These are phyloP conservation scores for Phalacrocorax brasilianus DNA, from an alignment of 2,113 vertebrate genomes.

Conservation along the genomic window DNA sequence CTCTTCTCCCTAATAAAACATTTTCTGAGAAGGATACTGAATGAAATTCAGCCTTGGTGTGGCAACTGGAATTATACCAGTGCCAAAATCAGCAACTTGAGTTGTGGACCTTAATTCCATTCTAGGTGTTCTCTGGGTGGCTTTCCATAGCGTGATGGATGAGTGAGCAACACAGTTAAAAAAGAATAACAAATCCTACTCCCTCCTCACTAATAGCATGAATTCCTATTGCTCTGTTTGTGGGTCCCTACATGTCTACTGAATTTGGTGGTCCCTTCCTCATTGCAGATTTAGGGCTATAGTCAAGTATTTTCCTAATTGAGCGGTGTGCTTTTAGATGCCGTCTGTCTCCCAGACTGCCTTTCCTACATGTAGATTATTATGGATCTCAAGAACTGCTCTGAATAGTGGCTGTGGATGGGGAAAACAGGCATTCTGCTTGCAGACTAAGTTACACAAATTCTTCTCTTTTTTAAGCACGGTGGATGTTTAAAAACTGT, in stretches of 20 bases:
- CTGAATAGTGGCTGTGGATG: background rate
- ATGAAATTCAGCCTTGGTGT: background rate
- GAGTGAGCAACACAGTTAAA: background rate
- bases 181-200: background rate
- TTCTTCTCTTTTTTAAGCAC: background rate
- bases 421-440: constrained; percentile 6
- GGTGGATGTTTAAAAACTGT: background rate
- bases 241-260: background rate
- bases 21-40: background rate
- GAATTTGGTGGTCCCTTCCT: background rate
- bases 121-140: background rate
- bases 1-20: background rate
- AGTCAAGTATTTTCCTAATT: background rate
- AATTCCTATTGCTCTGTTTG: background rate
- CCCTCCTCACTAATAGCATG: background rate
- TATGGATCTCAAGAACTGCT: background rate
- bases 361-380: background rate
- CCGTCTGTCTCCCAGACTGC: background rate
- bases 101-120: background rate
- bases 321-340: background rate
- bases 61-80: background rate
- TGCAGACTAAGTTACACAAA: background rate
- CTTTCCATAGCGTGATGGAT: background rate
- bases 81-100: background rate
- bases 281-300: background rate